Base-by-base conservation (phyloP, 2,797 vertebrate species). In the Anolis apletophallus region DNA sequence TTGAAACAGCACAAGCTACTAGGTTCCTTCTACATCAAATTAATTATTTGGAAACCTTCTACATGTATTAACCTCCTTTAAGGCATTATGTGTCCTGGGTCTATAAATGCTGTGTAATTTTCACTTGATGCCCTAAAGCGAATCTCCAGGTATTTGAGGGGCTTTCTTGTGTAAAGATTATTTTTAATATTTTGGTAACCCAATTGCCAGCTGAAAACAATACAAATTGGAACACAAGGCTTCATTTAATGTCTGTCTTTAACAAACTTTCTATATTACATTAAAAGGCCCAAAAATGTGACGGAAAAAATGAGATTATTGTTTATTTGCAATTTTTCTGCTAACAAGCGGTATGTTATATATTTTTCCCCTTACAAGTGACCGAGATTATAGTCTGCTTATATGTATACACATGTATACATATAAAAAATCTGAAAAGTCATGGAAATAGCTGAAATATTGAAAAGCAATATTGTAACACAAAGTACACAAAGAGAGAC, bases 401-500 rank as follows among this genome's bases (percentile, higher is more conserved):
- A 6, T 21, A 5, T 19, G 19, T 6, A 1, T 19, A 57, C 16
- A 57, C 16, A 17, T 57, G 55, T 57, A 17, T 59, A 21, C 57
- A 21, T 7, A 59, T 17, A 61, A 26, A 29, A 64, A 64, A 64
- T 29, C 61, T 12, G 61, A 64, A 11, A 11, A 29, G 61, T 29
- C 61, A 29, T 64, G 61, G 2, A 64, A 64, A 29, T 64, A 11
- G 5, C 26, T 64, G 26, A 64, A 64, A 12, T 29, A 64, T 64
- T 21, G 16, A 64, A 29, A 84, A 34, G 11, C 64, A 74, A 72
- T 12, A 46, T 85, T 23, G 54, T 79, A 8, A 85, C 12, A 52
- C 32, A 10, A 50, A 86, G 36, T 61, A 6, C 23, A 0, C 17
- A 19, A 2, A 0, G 68, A 2, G 40, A 40, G 40, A 40, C 40